Evolutionary conservation across 2,113 vertebrate genomes (phyloP).

Genomic region (Tringa solitaria): DNA sequence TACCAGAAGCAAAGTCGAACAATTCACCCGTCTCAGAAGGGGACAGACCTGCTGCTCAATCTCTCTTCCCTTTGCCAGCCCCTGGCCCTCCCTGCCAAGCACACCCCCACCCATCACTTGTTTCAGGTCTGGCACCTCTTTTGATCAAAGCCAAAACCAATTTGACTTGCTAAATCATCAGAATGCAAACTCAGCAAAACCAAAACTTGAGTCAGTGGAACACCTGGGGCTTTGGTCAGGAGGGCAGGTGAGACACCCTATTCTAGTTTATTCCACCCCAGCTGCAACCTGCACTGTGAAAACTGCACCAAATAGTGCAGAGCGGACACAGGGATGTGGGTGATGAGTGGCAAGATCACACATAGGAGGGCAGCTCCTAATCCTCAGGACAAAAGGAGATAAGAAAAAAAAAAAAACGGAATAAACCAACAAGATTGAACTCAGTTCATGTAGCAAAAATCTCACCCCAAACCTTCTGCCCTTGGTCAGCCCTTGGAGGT

Average conservation of each 20-base stretch:
- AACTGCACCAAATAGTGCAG: too few species aligned
- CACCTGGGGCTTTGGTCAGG: neutral
- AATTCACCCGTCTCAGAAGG: neutral
- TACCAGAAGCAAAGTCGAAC: neutral
- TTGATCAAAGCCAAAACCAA: neutral
- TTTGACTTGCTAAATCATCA: neutral
- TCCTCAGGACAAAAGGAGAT: neutral
- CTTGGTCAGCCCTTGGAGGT: neutral
- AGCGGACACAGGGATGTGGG: neutral
- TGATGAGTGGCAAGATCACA: neutral
- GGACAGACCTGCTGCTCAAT: neutral
- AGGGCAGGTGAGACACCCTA: neutral
- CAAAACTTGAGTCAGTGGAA: neutral
- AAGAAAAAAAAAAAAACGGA: neutral
- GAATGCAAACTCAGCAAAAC: neutral
- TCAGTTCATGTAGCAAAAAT: neutral
- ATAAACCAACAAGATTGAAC: neutral
- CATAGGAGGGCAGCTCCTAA: neutral
- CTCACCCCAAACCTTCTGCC: neutral
- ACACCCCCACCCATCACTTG: neutral
- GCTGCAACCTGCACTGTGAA: neutral
- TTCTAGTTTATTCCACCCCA: neutral
- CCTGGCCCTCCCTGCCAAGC: neutral
- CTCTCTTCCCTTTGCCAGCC: neutral
- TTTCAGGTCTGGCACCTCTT: neutral